Percentiles rank a stretch among this genome's conserved stretches.
phyloP scores from a whole-genome alignment of 2,888 invertebrate genomes.

The Hymenopus coronatus region DNA sequence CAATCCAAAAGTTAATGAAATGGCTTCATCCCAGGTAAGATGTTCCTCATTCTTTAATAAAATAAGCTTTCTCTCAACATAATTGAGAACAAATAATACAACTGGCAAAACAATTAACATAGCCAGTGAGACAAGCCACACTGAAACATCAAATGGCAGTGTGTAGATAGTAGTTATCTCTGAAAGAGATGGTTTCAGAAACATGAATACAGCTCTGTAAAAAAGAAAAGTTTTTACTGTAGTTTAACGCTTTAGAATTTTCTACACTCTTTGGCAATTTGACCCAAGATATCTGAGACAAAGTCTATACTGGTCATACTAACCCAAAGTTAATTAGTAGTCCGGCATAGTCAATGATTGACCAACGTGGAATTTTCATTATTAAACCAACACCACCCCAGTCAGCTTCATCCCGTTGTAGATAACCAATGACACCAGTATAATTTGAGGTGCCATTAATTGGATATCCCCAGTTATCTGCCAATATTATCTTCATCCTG shows the following conservation, averaged over 20 bases:
- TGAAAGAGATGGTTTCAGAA: conserved; percentile 5
- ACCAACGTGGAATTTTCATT: neutral
- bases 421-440: neutral
- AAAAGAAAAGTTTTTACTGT: neutral
- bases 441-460: neutral
- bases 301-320: neutral
- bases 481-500: neutral
- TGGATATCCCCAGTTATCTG: neutral
- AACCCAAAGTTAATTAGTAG: neutral
- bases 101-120: neutral
- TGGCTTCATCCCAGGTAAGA: neutral
- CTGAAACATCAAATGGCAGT: neutral
- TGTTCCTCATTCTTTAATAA: neutral
- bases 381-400: neutral
- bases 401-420: neutral
- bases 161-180: conserved; percentile 1
- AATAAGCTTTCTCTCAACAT: neutral
- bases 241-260: no score
- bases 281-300: no score
- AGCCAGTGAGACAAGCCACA: neutral
- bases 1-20: neutral
- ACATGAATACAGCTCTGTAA: conserved; percentile 8
- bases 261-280: no score
- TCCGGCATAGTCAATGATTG: neutral
- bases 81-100: neutral